Conservation (phyloP, 2,888 invertebrate species). For the Allolobophora icterica region DNA sequence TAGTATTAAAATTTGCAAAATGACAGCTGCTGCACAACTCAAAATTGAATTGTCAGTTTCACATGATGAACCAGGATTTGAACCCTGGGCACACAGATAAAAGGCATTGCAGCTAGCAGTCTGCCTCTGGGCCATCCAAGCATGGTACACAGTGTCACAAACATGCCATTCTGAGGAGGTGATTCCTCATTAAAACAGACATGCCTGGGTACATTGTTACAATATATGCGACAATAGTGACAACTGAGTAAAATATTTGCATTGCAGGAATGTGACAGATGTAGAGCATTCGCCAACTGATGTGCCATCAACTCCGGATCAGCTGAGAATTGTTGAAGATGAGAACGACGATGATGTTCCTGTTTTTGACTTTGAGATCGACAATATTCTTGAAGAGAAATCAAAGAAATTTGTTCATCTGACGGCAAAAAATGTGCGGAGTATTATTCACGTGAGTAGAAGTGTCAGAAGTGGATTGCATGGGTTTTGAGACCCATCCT, state of each 20-base stretch:
- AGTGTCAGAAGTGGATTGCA: neutral
- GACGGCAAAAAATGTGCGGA: conserved; percentile 42
- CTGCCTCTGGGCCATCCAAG: no score
- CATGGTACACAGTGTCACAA: no score
- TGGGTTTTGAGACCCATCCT: neutral
- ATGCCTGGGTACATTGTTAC: no score
- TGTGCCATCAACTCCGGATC: neutral
- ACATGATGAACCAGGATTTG: no score
- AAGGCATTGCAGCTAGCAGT: no score
- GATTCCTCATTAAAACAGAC: no score
- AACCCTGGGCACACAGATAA: no score
- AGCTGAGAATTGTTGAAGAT: conserved; percentile 20
- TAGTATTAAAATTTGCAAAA: no score
- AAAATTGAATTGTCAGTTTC: no score
- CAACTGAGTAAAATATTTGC: neutral
- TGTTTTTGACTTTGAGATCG: conserved; percentile 24
- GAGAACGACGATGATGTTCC: neutral
- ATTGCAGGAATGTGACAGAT: neutral
- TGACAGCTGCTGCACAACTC: no score
- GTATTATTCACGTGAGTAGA: conserved; percentile 43
- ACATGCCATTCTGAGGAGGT: no score
- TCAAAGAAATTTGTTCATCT: conserved; percentile 40
- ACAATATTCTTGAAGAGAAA: conserved; percentile 38
- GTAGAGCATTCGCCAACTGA: neutral
- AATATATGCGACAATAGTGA: neutral